phyloP scores from a whole-genome alignment of 1,140 invertebrate species.

The Calosoma granatense region DNA sequence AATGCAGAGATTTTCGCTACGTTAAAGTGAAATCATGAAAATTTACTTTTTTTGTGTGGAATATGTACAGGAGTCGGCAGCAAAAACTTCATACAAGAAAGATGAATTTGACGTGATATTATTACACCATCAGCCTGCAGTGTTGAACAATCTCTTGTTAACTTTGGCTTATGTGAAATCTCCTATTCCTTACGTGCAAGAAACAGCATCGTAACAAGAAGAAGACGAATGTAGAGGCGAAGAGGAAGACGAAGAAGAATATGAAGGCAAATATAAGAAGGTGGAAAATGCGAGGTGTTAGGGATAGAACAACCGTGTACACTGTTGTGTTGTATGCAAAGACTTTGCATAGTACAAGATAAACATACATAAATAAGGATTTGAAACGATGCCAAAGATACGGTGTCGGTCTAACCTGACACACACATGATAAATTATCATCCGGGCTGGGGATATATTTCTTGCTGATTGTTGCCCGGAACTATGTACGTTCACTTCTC shows the following conservation, averaged over 20 bases:
- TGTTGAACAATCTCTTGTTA: constrained; percentile 6
- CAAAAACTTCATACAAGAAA: constrained; percentile 1
- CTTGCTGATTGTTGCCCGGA: background rate
- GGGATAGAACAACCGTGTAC: background rate
- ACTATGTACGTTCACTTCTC: background rate
- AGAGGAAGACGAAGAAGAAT: background rate
- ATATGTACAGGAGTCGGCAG: background rate
- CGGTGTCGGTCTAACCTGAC: constrained; percentile 1
- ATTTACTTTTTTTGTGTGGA: background rate
- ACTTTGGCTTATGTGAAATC: background rate
- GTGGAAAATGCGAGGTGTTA: background rate
- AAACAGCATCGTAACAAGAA: background rate
- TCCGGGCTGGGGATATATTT: background rate
- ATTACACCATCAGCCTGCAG: constrained; percentile 1
- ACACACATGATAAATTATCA: background rate
- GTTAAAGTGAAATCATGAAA: background rate
- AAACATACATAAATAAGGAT: constrained; percentile 6
- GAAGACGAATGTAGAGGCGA: no score
- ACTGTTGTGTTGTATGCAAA: background rate
- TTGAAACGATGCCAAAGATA: background rate
- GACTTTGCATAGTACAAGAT: background rate
- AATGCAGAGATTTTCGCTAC: background rate
- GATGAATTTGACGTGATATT: constrained; percentile 8
- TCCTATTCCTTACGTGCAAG: background rate
- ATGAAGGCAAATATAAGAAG: background rate